Base-by-base conservation (phyloP, 2,113 vertebrate species). In the Lamprologus tigripictilis region DNA sequence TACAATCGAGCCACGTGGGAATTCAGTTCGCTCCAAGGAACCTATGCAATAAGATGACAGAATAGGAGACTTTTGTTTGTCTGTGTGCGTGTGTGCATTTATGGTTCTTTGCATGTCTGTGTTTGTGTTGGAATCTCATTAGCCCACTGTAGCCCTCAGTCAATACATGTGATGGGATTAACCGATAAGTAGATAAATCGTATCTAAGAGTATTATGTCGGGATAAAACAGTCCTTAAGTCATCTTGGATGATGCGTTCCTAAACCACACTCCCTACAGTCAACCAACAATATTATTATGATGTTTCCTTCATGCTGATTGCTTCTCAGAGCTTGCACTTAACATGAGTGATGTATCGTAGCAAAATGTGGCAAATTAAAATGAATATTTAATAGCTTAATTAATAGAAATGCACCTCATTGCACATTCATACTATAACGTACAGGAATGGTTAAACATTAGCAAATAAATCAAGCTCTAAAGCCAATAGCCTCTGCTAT, bases 101-200 rank as follows among this genome's bases (percentile, higher is more conserved):
- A 19, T 78, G 37, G 63, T 40, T 73, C 68, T 53, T 31, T 82
- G 84, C 23, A 55, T 73, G 73, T 19, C 8, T 80, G 11, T 78
- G 80, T 83, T 78, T 57, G 73, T 19, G 82, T 37, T 81, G 80
- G 71, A 92, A 91, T 92, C 90, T 91, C 33, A 7, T 82, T 86
- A 78, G 78, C 87, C 79, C 53, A 28, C 84, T 86, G 82, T 82
- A 92, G 85, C 88, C 92, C 90, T 63, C 63, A 57, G 90, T 91
- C 86, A 90, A 90, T 88, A 87, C 80, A 86, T 86, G 87, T 86
- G 89, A 90, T 88, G 90, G 88, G 90, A 95, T 94, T 95, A 94
- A 83, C 82, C 3, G 88, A 92, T 92, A 91, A 91, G 88, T 66
- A 89, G 90, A 90, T 94, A 83, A 94, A 88, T 93, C 88, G 2